Base-by-base conservation (phyloP, 35 echinoderm and acorn worm genomes). In the Apostichopus japonicus region DNA sequence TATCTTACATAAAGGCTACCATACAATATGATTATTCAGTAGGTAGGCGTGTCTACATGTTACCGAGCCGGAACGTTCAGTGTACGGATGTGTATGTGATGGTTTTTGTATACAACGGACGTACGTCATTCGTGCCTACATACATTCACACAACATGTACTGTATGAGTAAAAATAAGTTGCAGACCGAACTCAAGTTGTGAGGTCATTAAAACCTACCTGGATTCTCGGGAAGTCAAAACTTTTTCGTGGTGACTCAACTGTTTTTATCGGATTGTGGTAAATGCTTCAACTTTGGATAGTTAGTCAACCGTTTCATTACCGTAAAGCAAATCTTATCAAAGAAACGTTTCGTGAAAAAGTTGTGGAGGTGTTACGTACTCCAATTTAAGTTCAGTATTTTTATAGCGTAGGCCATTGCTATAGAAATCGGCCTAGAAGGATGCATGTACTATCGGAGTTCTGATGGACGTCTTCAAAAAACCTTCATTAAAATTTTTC, bases 131-230 rank as follows among this genome's bases (percentile, higher is more conserved):
- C 33, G n/a, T 75, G 14, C n/a, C 57, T 75, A 75, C 63, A 44
- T 44, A 44, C 33, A 13, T 61, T 1, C 57, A 10, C 57, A 61
- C 71, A 75, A 75, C 71, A 75, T 75, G 21, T 19, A 7, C 7
- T 15, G 71, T 67, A 19, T 67, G 63, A 67, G 63, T 67, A 21
- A 83, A 55, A 55, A 83, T 58, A 55, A 84, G 16, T 84, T 58
- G 19, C 54, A 59, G 54, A 55, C 17, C n/a, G 57, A 27, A 24
- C 24, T 19, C 17, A 54, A 57, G 54, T 84, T 24, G 81, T 55
- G 56, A 84, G 81, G 81, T 84, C 81, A 84, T 84, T 75, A 84
- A 84, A 84, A 84, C 57, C 54, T 84, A 84, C 81, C 81, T 84
- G 81, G 81, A 84, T 84, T 84, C 4, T 5, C 17, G 53, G 56